Conservation (phyloP, 2,113 vertebrate species). For the Phasianus colchicus region DNA sequence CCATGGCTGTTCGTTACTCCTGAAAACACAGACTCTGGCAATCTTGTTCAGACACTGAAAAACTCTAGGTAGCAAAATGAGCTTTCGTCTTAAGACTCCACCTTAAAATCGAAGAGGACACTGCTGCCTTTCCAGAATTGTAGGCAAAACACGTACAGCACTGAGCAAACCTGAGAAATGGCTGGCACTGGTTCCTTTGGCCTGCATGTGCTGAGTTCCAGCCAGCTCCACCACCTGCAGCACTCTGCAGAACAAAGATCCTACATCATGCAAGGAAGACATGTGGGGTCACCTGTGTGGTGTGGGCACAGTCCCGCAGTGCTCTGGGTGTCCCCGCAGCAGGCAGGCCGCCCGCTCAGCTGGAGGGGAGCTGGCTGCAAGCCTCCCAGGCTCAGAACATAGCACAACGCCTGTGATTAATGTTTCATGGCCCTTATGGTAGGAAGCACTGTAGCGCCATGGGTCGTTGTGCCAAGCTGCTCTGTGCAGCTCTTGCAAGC, state of each 20-base stretch:
- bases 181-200: background rate
- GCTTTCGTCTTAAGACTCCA: background rate
- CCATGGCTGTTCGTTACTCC: background rate
- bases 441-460: background rate
- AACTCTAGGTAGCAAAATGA: background rate
- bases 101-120: background rate
- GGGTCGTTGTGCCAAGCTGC: background rate
- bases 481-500: rapidly evolving
- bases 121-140: background rate
- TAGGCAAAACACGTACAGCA: background rate
- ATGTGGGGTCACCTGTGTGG: background rate
- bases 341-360: background rate
- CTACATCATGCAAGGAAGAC: background rate
- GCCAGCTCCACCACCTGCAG: background rate
- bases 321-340: background rate
- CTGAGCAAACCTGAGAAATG: background rate
- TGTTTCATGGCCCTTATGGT: background rate
- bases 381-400: background rate
- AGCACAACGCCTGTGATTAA: background rate
- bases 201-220: background rate
- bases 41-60: background rate
- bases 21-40: background rate
- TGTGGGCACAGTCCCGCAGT: background rate
- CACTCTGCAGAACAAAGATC: background rate
- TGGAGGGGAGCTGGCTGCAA: background rate